Percentiles rank a stretch among this genome's conserved stretches.
Evolutionary conservation across 2,113 vertebrate species (phyloP).

Genomic region (Tinamus guttatus): DNA sequence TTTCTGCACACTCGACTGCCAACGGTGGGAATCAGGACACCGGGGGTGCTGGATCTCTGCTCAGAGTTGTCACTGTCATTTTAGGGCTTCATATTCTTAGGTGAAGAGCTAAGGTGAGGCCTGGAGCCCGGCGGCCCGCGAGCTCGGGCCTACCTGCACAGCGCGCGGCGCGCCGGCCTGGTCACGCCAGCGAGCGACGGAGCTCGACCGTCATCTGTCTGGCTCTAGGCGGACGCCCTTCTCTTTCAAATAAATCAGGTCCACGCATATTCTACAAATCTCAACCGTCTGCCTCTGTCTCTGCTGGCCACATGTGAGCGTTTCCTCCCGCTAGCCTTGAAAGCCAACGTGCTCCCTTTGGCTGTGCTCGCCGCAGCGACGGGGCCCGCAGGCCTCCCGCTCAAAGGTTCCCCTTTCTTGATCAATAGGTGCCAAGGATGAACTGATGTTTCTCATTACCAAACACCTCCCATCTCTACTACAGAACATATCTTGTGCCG

Average conservation of each 20-base stretch:
- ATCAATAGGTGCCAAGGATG: not conserved
- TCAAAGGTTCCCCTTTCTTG: slow-evolving; percentile 8
- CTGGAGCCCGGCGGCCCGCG: not conserved
- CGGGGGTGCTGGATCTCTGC: not conserved
- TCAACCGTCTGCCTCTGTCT: not conserved
- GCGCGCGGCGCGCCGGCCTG: not conserved
- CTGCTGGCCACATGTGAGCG: slow-evolving; percentile 58
- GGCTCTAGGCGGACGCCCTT: not conserved
- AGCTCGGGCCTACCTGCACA: not conserved
- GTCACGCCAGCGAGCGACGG: not conserved
- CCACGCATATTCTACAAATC: not conserved
- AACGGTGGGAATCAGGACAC: not conserved
- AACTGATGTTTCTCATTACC: not conserved
- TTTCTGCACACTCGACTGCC: not conserved
- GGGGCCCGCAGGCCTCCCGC: not conserved
- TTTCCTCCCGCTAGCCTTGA: slow-evolving; percentile 30
- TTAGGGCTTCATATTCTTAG: not conserved
- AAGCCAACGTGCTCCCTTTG: not conserved
- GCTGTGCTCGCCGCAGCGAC: not conserved
- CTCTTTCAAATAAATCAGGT: not conserved
- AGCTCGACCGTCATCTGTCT: not conserved
- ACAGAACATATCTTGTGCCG: not conserved
- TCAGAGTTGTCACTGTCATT: not conserved
- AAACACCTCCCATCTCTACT: not conserved
- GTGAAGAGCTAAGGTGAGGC: not conserved